Evolutionary conservation across 1,140 invertebrate genomes (phyloP), one percentile per base, ranked within the genome.

Genomic region (Xylocopa sonorina): DNA sequence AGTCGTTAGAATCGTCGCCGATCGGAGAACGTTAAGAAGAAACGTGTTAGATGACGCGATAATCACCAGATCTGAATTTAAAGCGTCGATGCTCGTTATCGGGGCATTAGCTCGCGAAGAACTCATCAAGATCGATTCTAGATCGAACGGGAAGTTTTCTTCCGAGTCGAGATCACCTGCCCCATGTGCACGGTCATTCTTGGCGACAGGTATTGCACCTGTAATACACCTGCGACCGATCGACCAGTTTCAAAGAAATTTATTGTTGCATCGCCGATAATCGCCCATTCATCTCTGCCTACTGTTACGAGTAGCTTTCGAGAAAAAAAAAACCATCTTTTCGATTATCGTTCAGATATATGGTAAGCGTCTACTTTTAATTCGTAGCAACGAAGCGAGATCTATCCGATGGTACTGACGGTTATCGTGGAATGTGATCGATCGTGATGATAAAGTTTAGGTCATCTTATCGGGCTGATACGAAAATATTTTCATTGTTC

Each of bases 131-230:
- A 84, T 84, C 79, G 69, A 82, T 84, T 84, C 43, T 53, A 63
- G 74, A 82, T 83, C 80, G 62, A 53, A 29, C 68, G 64, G 34
- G 27, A 74, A 79, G 60, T 66, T 79, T 69, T 74, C 75, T 63
- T 43, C 48, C 27, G 53, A 2, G 14, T 7, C 27, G 16, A 51
- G 72, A 83, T 84, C 82, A 84, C 82, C 82, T 84, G 82, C 81
- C 14, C 82, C 82, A 74, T 83, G 63, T 83, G 81, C 76, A 67
- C 29, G 38, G 57, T 84, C 63, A 83, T 84, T 55, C 57, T 38
- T 74, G 82, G 57, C 81, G 82, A 84, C 82, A 84, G 82, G 75
- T 84, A 84, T 84, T 60, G 81, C 82, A 84, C 82, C 82, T 84
- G 82, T 84, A 79, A 84, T 79, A 83, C 82, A 84, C 82, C 82